These are phyloP conservation scores for Danio aesculapii DNA, from an alignment of 2,797 vertebrate species.

Conservation along the genomic window DNA sequence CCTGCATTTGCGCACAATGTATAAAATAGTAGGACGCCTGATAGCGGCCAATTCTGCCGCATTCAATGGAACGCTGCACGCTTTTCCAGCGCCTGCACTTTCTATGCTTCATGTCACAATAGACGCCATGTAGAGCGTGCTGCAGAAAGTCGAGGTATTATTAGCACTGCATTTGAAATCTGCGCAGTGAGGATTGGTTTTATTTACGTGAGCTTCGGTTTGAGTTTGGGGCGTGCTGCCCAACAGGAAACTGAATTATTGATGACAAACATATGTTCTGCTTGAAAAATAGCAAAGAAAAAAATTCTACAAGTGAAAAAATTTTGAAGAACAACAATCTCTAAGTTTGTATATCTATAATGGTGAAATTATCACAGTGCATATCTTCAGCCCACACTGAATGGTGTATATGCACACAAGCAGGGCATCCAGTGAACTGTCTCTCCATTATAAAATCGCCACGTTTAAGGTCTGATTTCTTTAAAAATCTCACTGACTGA, in stretches of 20 bases:
- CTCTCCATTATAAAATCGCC: too few relatives aligned
- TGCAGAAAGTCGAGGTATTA: conserved; percentile 36
- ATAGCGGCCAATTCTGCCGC: conserved; percentile 44
- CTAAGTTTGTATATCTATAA: background rate
- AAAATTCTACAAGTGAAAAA: background rate
- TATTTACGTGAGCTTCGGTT: conserved; percentile 25
- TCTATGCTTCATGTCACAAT: conserved; percentile 4
- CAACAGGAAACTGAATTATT: background rate
- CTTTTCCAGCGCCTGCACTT: background rate
- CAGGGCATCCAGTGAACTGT: too few relatives aligned
- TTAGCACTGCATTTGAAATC: conserved; percentile 9
- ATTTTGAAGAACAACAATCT: background rate
- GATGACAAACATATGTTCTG: background rate
- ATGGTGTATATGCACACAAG: background rate
- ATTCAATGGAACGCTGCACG: conserved; percentile 4
- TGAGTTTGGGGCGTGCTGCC: background rate
- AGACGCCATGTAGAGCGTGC: conserved; percentile 21
- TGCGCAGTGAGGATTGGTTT: conserved; percentile 10
- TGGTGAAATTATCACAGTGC: background rate
- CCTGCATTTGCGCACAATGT: conserved; percentile 39
- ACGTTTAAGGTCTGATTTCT: too few relatives aligned
- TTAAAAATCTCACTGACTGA: too few relatives aligned
- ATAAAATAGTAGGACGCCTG: conserved; percentile 41
- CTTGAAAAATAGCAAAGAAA: background rate
- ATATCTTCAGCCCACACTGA: background rate